phyloP scores from a whole-genome alignment of 2,888 invertebrate species.

The Hemicrepidius hirtus region DNA sequence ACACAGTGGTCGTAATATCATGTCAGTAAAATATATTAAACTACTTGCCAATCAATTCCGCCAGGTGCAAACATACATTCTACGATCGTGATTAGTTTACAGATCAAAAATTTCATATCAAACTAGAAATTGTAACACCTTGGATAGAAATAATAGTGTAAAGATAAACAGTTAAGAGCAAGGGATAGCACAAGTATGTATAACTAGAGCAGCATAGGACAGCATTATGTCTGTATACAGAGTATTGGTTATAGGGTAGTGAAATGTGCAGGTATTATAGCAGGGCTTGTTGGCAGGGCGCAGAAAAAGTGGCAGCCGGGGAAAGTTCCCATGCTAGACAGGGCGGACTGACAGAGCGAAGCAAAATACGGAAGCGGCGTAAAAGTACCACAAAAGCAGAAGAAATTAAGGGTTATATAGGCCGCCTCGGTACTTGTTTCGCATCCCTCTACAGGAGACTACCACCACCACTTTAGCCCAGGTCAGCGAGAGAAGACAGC shows the following conservation, averaged over 20 bases:
- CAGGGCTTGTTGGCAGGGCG: conserved; percentile 68
- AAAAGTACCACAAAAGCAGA: conserved; percentile 50
- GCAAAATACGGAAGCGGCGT: conserved; percentile 56
- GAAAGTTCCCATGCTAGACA: conserved; percentile 62
- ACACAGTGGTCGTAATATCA: too few species aligned
- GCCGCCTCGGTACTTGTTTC: conserved; percentile 57
- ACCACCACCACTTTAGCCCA: conserved; percentile 57
- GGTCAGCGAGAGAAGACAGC: conserved; percentile 60
- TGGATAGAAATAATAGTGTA: background rate
- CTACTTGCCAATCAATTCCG: too few species aligned
- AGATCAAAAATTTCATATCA: too few species aligned
- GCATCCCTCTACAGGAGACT: conserved; percentile 56
- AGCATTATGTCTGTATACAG: conserved; percentile 47
- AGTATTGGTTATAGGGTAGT: conserved; percentile 50
- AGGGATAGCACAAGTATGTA: conserved; percentile 25
- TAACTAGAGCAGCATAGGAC: conserved; percentile 52
- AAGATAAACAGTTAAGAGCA: conserved; percentile 36
- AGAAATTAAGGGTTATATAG: conserved; percentile 45
- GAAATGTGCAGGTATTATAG: conserved; percentile 58
- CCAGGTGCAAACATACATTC: background rate
- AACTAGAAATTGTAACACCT: too few species aligned
- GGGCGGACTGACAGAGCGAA: conserved; percentile 55
- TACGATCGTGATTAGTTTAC: too few species aligned
- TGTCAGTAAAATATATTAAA: too few species aligned
- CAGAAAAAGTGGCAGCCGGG: conserved; percentile 59